Evolutionary conservation across 2,113 vertebrate genomes (phyloP).

Genomic region (Tricholaema leucomelas): DNA sequence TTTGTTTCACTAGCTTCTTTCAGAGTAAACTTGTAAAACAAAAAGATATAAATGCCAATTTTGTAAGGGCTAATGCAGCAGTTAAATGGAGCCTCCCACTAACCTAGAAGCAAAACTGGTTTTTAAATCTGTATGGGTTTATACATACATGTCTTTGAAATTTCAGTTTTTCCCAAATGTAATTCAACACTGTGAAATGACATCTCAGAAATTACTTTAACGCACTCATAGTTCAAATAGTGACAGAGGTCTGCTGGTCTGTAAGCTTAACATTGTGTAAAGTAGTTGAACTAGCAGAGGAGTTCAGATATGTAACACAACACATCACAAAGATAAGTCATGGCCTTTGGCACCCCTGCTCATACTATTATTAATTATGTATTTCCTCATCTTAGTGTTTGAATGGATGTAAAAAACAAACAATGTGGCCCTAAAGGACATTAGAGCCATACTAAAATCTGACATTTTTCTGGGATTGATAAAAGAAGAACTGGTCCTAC

Average conservation of each 20-base stretch:
- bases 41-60: constrained; percentile 62
- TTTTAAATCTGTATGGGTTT: constrained; percentile 35
- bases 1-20: constrained; percentile 67
- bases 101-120: constrained; percentile 14
- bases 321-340: not conserved
- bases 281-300: not conserved
- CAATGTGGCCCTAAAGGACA: not conserved
- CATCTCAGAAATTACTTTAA: not conserved
- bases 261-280: constrained; percentile 16
- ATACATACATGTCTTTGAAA: not conserved
- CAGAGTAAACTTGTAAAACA: constrained; percentile 67
- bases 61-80: constrained; percentile 44
- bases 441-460: not conserved
- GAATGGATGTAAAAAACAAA: constrained; percentile 16
- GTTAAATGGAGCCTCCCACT: constrained; percentile 42
- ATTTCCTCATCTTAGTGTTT: constrained; percentile 42
- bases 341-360: constrained; percentile 10
- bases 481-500: constrained; percentile 8
- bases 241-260: not conserved
- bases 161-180: not conserved
- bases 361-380: constrained; percentile 5
- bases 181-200: constrained; percentile 13
- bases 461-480: constrained; percentile 5
- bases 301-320: constrained; percentile 17
- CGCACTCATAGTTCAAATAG: constrained; percentile 16